Percentiles rank a stretch among this genome's conserved stretches.
Evolutionary conservation across 1,140 invertebrate species (phyloP).

Genomic region (Drosophila mayri): DNA sequence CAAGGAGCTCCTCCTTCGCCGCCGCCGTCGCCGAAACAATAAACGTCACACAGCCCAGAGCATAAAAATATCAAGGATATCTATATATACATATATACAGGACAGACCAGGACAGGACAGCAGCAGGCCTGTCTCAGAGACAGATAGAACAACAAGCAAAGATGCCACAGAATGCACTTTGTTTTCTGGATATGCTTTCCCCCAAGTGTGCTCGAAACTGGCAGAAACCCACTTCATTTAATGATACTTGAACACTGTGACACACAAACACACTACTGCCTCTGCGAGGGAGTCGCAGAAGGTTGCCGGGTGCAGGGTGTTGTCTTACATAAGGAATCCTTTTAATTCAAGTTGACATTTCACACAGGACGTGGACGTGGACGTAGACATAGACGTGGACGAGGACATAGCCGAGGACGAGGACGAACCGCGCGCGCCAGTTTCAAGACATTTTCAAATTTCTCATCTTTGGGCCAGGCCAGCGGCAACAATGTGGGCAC

Average conservation of each 20-base stretch:
- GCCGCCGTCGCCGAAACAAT: slow-evolving; percentile 58
- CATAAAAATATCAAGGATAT: slow-evolving; percentile 83
- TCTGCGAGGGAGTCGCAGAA: slow-evolving; percentile 32
- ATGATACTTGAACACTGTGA: slow-evolving; percentile 84
- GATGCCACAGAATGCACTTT: slow-evolving; percentile 83
- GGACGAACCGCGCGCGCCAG: slow-evolving; percentile 37
- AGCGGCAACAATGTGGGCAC: slow-evolving; percentile 74
- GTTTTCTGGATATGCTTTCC: slow-evolving; percentile 84
- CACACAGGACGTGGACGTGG: slow-evolving; percentile 60
- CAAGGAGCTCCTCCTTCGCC: slow-evolving; percentile 8
- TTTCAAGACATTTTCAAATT: slow-evolving; percentile 84
- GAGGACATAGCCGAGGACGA: neutral
- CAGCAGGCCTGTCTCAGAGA: slow-evolving; percentile 20
- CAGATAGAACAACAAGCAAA: slow-evolving; percentile 70
- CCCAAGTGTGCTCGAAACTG: slow-evolving; percentile 84
- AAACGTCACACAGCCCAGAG: slow-evolving; percentile 78
- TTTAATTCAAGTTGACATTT: slow-evolving; percentile 84
- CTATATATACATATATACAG: slow-evolving; percentile 19
- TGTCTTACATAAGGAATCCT: slow-evolving; percentile 80
- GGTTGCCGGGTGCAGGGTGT: slow-evolving; percentile 41
- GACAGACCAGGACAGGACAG: slow-evolving; percentile 28
- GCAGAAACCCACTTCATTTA: slow-evolving; percentile 85
- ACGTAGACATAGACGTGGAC: slow-evolving; percentile 5
- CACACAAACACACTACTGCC: slow-evolving; percentile 74
- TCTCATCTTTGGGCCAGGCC: slow-evolving; percentile 78